A percentile compares a stretch with the other conserved stretches of the same genome.
These are phyloP conservation scores for Hybos culiciformis DNA, from an alignment of 2,888 invertebrate genomes.

Conservation along the genomic window DNA sequence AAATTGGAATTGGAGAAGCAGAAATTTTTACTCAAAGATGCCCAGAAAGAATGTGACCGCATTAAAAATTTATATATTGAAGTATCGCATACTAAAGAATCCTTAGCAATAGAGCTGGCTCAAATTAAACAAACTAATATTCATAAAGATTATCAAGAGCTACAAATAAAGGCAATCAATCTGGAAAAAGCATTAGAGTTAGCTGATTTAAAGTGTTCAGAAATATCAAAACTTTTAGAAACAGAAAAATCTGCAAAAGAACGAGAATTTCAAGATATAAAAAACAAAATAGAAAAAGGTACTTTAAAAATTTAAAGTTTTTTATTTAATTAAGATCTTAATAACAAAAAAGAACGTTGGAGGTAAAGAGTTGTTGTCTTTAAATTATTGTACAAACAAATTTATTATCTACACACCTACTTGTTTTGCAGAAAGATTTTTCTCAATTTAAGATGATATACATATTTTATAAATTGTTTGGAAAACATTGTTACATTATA, in stretches of 20 bases:
- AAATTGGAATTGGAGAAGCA: slow-evolving; percentile 39
- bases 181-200: slow-evolving; percentile 36
- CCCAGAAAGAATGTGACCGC: slow-evolving; percentile 41
- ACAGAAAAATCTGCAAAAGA: slow-evolving; percentile 36
- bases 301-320: background rate
- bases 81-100: slow-evolving; percentile 46
- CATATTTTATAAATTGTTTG: too few relatives aligned
- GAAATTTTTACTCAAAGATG: slow-evolving; percentile 40
- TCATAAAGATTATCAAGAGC: slow-evolving; percentile 38
- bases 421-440: too few relatives aligned
- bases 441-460: too few relatives aligned
- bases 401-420: too few relatives aligned
- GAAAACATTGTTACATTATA: too few relatives aligned
- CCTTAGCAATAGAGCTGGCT: slow-evolving; percentile 42
- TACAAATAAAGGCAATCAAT: slow-evolving; percentile 42
- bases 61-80: slow-evolving; percentile 42
- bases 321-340: background rate
- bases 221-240: slow-evolving; percentile 39
- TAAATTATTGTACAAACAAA: too few relatives aligned
- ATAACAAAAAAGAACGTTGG: too few relatives aligned
- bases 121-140: slow-evolving; percentile 40
- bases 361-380: too few relatives aligned
- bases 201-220: slow-evolving; percentile 28
- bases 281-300: slow-evolving; percentile 24
- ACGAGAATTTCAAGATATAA: slow-evolving; percentile 22